A percentile compares a stretch with the other conserved stretches of the same genome.
These are phyloP conservation scores for Hydrophis major DNA, from an alignment of 2,797 vertebrate genomes.

Conservation along the genomic window DNA sequence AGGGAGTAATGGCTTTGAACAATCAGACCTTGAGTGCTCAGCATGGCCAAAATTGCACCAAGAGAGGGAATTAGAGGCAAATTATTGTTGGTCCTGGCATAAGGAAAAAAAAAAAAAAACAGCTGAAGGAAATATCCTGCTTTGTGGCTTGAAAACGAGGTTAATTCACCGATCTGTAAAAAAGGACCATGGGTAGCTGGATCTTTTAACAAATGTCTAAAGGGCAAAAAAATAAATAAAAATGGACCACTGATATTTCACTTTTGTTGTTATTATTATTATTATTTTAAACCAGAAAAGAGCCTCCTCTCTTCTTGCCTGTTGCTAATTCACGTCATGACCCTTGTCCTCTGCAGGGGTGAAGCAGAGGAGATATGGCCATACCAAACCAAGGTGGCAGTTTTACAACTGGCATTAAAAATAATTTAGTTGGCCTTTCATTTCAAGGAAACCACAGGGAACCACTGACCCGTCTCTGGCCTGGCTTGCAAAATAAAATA, in stretches of 20 bases:
- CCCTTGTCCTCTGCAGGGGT: background rate
- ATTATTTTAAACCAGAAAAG: background rate
- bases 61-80: too few species aligned
- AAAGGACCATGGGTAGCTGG: background rate
- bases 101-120: background rate
- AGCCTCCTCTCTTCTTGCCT: background rate
- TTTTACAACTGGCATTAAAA: background rate
- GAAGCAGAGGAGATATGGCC: accelerated
- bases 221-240: background rate
- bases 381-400: background rate
- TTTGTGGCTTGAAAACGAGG: too few species aligned
- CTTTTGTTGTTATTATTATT: background rate
- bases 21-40: background rate
- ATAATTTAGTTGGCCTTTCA: slow-evolving; percentile 22
- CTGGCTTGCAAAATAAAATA: background rate
- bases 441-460: slow-evolving; percentile 24
- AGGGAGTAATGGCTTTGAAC: background rate
- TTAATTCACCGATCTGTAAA: background rate
- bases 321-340: background rate
- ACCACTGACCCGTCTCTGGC: background rate
- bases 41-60: background rate
- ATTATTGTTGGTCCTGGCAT: too few species aligned
- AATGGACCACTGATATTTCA: background rate
- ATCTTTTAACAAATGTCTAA: background rate
- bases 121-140: background rate